Percentiles rank a stretch among this genome's conserved stretches.
Evolutionary conservation across 2,888 invertebrate species (phyloP).

Genomic region (Sesia bembeciformis): DNA sequence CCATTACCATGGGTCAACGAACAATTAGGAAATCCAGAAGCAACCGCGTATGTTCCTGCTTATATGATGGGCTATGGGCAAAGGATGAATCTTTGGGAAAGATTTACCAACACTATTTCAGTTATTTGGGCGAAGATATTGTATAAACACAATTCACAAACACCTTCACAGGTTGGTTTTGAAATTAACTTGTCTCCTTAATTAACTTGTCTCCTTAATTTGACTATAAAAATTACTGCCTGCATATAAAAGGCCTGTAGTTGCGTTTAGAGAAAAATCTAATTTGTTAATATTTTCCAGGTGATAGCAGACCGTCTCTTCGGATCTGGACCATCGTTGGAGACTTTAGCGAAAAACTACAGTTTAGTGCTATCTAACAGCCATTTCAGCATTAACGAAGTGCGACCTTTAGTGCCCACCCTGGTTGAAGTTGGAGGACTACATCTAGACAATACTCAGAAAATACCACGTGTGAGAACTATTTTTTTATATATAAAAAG

Average conservation of each 20-base stretch:
- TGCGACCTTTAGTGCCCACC: constrained; percentile 69
- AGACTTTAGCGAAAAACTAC: constrained; percentile 58
- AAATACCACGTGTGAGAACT: constrained; percentile 49
- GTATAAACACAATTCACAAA: constrained; percentile 53
- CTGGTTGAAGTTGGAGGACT: constrained; percentile 74
- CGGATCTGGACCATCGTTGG: constrained; percentile 58
- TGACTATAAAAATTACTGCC: constrained; percentile 9
- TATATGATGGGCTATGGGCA: constrained; percentile 69
- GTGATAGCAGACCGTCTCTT: constrained; percentile 63
- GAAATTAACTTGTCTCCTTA: background rate
- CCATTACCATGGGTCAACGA: constrained; percentile 73
- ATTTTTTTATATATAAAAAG: background rate
- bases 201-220: background rate
- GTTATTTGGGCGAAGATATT: constrained; percentile 48
- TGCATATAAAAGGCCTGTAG: too few relatives aligned
- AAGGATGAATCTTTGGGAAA: constrained; percentile 62
- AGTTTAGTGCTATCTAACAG: constrained; percentile 72
- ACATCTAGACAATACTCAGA: constrained; percentile 61
- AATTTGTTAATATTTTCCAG: constrained; percentile 19
- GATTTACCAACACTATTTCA: constrained; percentile 59
- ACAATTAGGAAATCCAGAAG: constrained; percentile 72
- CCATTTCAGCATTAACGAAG: constrained; percentile 71
- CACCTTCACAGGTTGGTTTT: constrained; percentile 51
- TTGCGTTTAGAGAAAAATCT: too few relatives aligned
- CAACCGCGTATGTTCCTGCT: constrained; percentile 71